Evolutionary conservation across 2,888 invertebrate species (phyloP).

Genomic region (Coenonympha glycerion): DNA sequence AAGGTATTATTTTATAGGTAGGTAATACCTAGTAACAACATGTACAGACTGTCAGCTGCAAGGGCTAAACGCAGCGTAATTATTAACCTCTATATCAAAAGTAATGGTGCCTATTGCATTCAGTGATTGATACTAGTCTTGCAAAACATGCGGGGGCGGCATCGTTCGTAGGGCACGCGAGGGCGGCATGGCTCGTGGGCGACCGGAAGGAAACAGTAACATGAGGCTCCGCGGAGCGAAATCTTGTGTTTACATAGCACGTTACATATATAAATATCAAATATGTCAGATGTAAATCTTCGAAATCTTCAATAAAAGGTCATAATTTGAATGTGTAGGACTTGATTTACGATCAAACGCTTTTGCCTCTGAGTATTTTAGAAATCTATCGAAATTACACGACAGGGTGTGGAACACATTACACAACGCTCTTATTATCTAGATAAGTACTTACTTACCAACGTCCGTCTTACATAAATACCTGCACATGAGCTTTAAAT

Average conservation of each 20-base stretch:
- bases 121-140: constrained; percentile 50
- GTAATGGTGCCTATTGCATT: constrained; percentile 51
- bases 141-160: constrained; percentile 43
- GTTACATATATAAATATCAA: constrained; percentile 3
- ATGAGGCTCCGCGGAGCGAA: constrained; percentile 36
- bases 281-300: neutral
- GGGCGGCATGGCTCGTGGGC: constrained; percentile 58
- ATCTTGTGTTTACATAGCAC: constrained; percentile 11
- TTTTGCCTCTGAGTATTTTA: no score
- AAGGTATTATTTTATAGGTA: no score
- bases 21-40: neutral
- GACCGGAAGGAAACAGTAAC: constrained; percentile 67
- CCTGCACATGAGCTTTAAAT: no score
- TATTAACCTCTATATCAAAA: constrained; percentile 24
- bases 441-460: no score
- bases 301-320: constrained; percentile 1
- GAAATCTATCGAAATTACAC: no score
- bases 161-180: constrained; percentile 40
- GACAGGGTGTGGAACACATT: no score
- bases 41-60: constrained; percentile 11
- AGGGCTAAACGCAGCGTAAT: constrained; percentile 25
- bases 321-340: constrained; percentile 2
- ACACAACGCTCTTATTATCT: no score
- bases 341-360: neutral
- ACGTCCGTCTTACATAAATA: no score